Base-by-base conservation (phyloP, 2,113 vertebrate genomes). In the Entosphenus tridentatus region DNA sequence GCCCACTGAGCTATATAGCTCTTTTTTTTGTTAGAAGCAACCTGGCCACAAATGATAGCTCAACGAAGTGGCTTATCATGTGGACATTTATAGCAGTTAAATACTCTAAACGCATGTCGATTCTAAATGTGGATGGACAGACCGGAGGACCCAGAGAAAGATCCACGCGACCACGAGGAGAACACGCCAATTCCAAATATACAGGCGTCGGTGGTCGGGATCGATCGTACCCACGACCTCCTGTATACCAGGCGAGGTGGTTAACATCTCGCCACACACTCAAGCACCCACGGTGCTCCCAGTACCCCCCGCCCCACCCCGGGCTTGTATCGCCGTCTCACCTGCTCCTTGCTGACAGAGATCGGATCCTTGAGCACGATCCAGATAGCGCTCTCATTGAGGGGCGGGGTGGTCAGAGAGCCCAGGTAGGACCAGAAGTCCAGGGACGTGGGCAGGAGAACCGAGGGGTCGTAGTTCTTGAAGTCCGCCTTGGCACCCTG, bases 351-450 rank as follows among this genome's bases (percentile, higher is more conserved):
- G 11, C 91, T 92, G 72, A 95, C 80, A 1, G 56, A 71, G 72
- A 96, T 87, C 8, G 89, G 82, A 55, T 96, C 86, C 72, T 86
- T 86, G 68, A 97, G 80, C 67, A 97, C 77, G 10, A 96, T 83
- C 93, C 93, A 97, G 5, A 76, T 91, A 67, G 95, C 93, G 0
- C 87, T 97, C 77, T 97, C 91, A 1, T 82, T 79, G 17, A 97
- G 82, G 0, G 93, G 93, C 3, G 93, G 93, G 0, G 93, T 97
- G 56, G 93, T 97, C 77, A 96, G 75, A 10, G 93, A 97, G 17
- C 93, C 93, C 0, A 80, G 83, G 74, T 97, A 96, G 1, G 89
- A 96, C 93, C 93, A 97, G 72, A 83, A 96, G 74, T 86, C 83
- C 69, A 86, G 79, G 76, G 75, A 85, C 71, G 78, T 76, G n/a